These are phyloP conservation scores for Tenodera sinensis DNA, from an alignment of 2,888 invertebrate genomes.

Conservation along the genomic window DNA sequence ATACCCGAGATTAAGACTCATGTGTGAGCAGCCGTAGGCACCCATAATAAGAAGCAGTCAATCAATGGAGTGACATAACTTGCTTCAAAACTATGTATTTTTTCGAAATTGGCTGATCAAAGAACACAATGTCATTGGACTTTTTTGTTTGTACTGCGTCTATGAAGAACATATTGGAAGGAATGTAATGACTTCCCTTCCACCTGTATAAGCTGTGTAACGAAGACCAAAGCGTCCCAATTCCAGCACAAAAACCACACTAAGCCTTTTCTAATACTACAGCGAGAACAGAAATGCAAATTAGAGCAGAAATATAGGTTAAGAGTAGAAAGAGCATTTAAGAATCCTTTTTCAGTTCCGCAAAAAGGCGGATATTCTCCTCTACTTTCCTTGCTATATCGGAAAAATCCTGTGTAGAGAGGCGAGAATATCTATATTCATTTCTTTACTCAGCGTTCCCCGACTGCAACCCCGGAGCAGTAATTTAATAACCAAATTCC, in stretches of 20 bases:
- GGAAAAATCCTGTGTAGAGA: neutral
- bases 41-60: too few species aligned
- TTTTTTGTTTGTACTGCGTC: too few species aligned
- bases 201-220: too few species aligned
- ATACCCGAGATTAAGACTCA: too few species aligned
- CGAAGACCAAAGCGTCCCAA: too few species aligned
- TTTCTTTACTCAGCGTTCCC: neutral
- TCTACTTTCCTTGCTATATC: neutral
- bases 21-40: too few species aligned
- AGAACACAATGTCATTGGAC: too few species aligned
- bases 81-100: too few species aligned
- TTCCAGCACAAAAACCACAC: neutral
- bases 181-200: too few species aligned
- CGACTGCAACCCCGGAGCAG: neutral
- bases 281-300: neutral
- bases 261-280: neutral
- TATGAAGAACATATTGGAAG: too few species aligned
- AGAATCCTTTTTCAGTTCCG: neutral
- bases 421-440: neutral
- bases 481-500: neutral
- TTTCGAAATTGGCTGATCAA: too few species aligned
- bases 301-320: neutral
- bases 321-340: neutral
- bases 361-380: neutral
- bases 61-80: too few species aligned